Percentiles rank a stretch among this genome's conserved stretches.
Conservation (phyloP, 2,888 invertebrate genomes). For the Eurytoma adleriae region DNA sequence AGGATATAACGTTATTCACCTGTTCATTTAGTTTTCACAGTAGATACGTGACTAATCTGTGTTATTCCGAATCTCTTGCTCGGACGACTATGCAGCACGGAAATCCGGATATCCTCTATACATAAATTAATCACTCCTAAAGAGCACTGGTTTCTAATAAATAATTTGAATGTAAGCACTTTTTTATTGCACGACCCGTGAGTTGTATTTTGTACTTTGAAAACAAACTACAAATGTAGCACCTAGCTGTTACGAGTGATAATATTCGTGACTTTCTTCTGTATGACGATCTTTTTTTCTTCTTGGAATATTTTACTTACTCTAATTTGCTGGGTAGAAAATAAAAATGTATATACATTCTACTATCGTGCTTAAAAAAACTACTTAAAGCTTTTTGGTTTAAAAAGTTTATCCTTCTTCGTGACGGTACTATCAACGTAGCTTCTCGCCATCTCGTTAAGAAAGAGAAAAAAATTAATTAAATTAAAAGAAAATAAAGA, state of each 20-base stretch:
- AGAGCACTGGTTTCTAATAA: conserved; percentile 23
- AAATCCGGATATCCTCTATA: conserved; percentile 45
- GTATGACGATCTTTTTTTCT: too few relatives aligned
- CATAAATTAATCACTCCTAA: conserved; percentile 41
- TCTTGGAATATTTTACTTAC: not conserved
- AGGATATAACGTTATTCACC: conserved; percentile 42
- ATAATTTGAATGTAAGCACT: conserved; percentile 26
- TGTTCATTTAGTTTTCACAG: conserved; percentile 49
- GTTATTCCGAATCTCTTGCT: conserved; percentile 45
- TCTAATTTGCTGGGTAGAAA: not conserved
- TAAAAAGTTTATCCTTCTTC: too few relatives aligned
- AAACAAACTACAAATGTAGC: not conserved
- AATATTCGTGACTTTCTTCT: too few relatives aligned
- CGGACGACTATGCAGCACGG: not conserved
- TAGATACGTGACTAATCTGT: conserved; percentile 53
- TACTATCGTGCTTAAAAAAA: not conserved
- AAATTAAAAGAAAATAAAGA: not conserved
- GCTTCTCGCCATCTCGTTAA: too few relatives aligned
- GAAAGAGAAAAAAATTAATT: not conserved
- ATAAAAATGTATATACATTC: not conserved
- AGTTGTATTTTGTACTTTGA: not conserved
- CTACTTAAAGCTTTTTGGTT: too few relatives aligned
- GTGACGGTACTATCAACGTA: too few relatives aligned
- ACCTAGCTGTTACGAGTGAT: too few relatives aligned
- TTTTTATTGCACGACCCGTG: not conserved